Percentiles rank a stretch among this genome's conserved stretches.
phyloP scores from a whole-genome alignment of 2,888 invertebrate species.

The Ectropis crepuscularia region DNA sequence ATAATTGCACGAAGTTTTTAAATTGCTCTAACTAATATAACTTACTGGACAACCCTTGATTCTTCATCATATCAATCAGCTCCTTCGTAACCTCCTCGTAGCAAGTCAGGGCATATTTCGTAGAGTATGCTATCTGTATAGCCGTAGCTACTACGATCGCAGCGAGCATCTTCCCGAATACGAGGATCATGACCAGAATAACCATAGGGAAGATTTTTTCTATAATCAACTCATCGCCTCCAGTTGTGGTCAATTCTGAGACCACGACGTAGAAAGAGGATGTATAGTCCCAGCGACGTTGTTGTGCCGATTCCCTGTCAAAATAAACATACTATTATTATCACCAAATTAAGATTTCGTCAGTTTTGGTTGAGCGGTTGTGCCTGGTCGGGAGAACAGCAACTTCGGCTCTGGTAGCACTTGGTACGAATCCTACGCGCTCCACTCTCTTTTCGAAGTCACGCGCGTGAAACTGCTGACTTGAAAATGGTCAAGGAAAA shows the following conservation, averaged over 20 bases:
- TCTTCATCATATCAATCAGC: slow-evolving; percentile 71
- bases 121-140: slow-evolving; percentile 70
- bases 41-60: slow-evolving; percentile 75
- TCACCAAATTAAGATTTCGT: not conserved
- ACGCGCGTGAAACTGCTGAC: too few species aligned
- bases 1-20: too few species aligned
- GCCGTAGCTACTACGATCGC: slow-evolving; percentile 70
- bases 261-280: slow-evolving; percentile 72
- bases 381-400: too few species aligned
- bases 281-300: slow-evolving; percentile 68
- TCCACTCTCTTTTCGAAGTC: too few species aligned
- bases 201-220: slow-evolving; percentile 55
- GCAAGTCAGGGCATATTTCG: slow-evolving; percentile 66
- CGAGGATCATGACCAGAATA: slow-evolving; percentile 61
- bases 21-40: slow-evolving; percentile 10
- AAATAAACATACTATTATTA: not conserved
- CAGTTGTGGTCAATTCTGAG: slow-evolving; percentile 65
- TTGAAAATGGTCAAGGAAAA: too few species aligned
- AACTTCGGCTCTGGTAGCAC: too few species aligned
- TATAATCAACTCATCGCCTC: slow-evolving; percentile 70
- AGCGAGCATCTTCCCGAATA: slow-evolving; percentile 74
- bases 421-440: too few species aligned
- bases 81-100: slow-evolving; percentile 67
- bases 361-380: too few species aligned
- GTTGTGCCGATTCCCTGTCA: slow-evolving; percentile 62